phyloP scores from a whole-genome alignment of 2,113 vertebrate species.

The Thunnus maccoyii region DNA sequence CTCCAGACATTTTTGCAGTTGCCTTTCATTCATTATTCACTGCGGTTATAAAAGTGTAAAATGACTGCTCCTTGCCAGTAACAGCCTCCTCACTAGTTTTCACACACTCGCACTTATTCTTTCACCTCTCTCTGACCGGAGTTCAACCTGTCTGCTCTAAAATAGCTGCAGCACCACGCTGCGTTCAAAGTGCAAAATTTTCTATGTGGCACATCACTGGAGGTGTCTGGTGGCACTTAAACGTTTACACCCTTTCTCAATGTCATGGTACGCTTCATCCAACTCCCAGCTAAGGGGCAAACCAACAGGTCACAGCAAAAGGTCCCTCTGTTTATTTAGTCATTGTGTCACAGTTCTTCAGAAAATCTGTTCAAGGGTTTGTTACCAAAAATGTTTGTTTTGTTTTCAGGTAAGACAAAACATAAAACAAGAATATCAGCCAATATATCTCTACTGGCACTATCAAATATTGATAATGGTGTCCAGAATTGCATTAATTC shows the following conservation, averaged over 20 bases:
- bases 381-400: too few species aligned
- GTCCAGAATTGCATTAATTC: too few species aligned
- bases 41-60: constrained; percentile 68
- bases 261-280: constrained; percentile 53
- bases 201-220: constrained; percentile 48
- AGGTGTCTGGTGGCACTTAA: constrained; percentile 67
- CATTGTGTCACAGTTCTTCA: background rate
- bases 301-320: constrained; percentile 46
- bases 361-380: too few species aligned
- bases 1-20: constrained; percentile 45
- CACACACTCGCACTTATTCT: constrained; percentile 49
- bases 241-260: constrained; percentile 60
- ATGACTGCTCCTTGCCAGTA: constrained; percentile 54
- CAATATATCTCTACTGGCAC: too few species aligned
- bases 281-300: constrained; percentile 39
- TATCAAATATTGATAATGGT: too few species aligned
- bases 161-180: constrained; percentile 40
- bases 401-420: too few species aligned
- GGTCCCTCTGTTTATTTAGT: constrained; percentile 46
- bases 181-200: constrained; percentile 70
- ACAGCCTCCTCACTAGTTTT: constrained; percentile 50
- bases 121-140: constrained; percentile 69
- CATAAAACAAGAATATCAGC: too few species aligned
- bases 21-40: constrained; percentile 79
- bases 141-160: constrained; percentile 57